phyloP scores from a whole-genome alignment of 2,113 vertebrate species.

The Elanoides forficatus region DNA sequence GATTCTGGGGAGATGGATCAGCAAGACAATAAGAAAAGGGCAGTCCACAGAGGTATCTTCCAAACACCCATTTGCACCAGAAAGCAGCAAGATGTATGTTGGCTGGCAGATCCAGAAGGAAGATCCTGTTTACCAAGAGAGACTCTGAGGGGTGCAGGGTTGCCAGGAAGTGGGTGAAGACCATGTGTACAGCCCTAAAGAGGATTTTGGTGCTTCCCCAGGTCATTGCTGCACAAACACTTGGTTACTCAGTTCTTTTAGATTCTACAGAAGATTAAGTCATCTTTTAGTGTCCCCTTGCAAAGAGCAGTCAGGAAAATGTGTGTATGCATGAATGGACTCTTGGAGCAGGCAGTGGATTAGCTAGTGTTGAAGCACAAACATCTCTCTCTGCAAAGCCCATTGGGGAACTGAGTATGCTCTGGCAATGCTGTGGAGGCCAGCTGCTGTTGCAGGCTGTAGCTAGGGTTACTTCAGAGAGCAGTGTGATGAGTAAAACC shows the following conservation, averaged over 20 bases:
- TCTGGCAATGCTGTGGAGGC: neutral
- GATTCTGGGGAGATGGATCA: neutral
- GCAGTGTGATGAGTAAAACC: neutral
- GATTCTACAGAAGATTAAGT: neutral
- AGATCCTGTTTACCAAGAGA: neutral
- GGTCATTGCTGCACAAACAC: neutral
- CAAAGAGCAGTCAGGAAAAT: rapidly evolving
- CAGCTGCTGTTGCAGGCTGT: too few species aligned
- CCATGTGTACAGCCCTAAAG: neutral
- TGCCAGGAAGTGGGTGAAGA: neutral
- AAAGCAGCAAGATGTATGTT: neutral
- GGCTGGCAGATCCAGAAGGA: neutral
- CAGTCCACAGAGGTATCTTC: neutral
- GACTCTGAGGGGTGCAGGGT: neutral
- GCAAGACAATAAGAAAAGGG: neutral
- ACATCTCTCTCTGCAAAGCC: neutral
- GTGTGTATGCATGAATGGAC: neutral
- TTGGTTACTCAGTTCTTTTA: neutral
- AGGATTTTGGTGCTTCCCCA: neutral
- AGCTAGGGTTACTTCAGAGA: neutral
- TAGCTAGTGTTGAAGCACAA: neutral
- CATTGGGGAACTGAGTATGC: neutral
- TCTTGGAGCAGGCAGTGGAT: neutral
- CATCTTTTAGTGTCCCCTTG: neutral
- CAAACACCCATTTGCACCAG: rapidly evolving